A percentile compares a stretch with the other conserved stretches of the same genome.
phyloP scores from a whole-genome alignment of 1,140 invertebrate species.

The Eurosta solidaginis region DNA sequence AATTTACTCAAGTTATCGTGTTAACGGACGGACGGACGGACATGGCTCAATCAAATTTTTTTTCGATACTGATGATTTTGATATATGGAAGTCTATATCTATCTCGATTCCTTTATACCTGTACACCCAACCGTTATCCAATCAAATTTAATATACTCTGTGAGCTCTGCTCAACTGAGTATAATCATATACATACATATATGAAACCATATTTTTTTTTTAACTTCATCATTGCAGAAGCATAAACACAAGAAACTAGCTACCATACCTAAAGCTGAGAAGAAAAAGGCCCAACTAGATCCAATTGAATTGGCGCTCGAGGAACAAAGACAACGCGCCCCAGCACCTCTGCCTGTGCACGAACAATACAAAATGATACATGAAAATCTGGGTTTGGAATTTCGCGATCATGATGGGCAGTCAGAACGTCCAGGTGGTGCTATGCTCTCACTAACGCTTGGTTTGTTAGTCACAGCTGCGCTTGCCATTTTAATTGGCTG shows the following conservation, averaged over 20 bases:
- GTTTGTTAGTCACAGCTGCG: slow-evolving; percentile 66
- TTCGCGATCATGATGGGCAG: slow-evolving; percentile 65
- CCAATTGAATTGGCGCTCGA: slow-evolving; percentile 51
- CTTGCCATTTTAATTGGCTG: slow-evolving; percentile 81
- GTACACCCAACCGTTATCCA: too few species aligned
- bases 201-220: too few species aligned
- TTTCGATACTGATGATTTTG: too few species aligned
- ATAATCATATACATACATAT: too few species aligned
- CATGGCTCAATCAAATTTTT: too few species aligned
- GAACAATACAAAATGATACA: slow-evolving; percentile 57
- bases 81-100: too few species aligned
- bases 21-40: too few species aligned
- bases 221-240: slow-evolving; percentile 48
- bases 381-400: slow-evolving; percentile 54
- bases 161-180: too few species aligned
- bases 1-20: too few species aligned
- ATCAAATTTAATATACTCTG: too few species aligned
- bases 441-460: slow-evolving; percentile 79
- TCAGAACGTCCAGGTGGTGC: slow-evolving; percentile 76
- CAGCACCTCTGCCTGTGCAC: slow-evolving; percentile 44
- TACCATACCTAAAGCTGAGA: slow-evolving; percentile 34
- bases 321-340: slow-evolving; percentile 41
- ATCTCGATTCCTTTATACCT: too few species aligned
- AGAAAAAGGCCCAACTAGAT: slow-evolving; percentile 39
- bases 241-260: slow-evolving; percentile 53